Evolutionary conservation across 2,113 vertebrate species (phyloP).

Genomic region (Megaleporinus macrocephalus): DNA sequence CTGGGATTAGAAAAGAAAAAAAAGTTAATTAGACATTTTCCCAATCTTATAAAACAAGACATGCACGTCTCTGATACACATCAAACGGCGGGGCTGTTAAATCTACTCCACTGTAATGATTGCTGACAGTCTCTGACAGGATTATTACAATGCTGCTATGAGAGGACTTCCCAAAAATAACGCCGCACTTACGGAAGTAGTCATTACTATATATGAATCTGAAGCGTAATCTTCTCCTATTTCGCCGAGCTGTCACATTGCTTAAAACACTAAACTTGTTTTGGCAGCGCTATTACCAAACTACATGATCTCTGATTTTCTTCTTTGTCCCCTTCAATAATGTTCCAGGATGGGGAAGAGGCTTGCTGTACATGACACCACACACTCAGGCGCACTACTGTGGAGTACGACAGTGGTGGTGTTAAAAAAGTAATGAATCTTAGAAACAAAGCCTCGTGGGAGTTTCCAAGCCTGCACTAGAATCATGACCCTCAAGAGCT

Average conservation of each 20-base stretch:
- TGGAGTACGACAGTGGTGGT: not conserved
- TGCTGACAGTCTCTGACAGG: conserved; percentile 51
- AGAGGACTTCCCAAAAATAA: conserved; percentile 42
- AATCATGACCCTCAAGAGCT: conserved; percentile 51
- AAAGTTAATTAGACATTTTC: conserved; percentile 35
- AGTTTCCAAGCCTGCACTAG: conserved; percentile 39
- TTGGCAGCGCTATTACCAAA: conserved; percentile 44
- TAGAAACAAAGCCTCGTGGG: conserved; percentile 41
- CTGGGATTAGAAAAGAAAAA: not conserved
- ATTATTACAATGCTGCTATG: conserved; percentile 50
- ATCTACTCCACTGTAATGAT: conserved; percentile 41
- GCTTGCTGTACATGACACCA: conserved; percentile 12
- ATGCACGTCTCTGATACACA: conserved; percentile 14
- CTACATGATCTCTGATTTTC: conserved; percentile 35
- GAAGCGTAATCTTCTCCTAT: conserved; percentile 24
- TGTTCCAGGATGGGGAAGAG: not conserved
- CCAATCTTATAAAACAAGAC: conserved; percentile 35
- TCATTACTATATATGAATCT: conserved; percentile 44
- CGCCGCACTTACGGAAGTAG: conserved; percentile 30
- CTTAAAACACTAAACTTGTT: conserved; percentile 44
- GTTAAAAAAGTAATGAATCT: conserved; percentile 49
- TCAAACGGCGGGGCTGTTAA: conserved; percentile 24
- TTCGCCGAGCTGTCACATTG: conserved; percentile 36
- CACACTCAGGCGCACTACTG: not conserved
- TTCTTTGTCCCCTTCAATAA: conserved; percentile 47